phyloP scores from a whole-genome alignment of 92 coral and sea anemone species.

The Galaxea fascicularis region DNA sequence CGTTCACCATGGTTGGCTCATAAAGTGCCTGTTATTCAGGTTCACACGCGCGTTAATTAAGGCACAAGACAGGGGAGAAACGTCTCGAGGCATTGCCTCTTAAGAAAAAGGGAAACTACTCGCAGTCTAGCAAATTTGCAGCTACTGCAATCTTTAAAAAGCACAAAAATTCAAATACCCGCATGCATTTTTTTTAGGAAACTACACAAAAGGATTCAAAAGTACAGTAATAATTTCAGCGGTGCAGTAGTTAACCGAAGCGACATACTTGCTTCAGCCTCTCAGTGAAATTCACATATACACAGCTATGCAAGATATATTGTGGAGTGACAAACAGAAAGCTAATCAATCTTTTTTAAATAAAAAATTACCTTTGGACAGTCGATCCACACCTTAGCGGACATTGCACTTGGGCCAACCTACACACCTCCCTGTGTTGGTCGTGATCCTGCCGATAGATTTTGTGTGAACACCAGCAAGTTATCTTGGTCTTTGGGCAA shows the following conservation, averaged over 20 bases:
- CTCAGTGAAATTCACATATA: conserved; percentile 14
- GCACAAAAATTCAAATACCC: conserved; percentile 2
- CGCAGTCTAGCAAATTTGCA: no score
- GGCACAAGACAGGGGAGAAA: neutral
- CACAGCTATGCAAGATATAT: conserved; percentile 24
- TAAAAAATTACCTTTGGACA: conserved; percentile 18
- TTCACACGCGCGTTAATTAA: neutral
- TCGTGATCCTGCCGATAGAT: neutral
- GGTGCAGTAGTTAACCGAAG: conserved; percentile 6
- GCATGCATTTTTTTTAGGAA: conserved; percentile 15
- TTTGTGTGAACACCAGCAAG: neutral
- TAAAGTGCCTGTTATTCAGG: neutral
- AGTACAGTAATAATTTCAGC: conserved; percentile 15
- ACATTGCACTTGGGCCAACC: conserved; percentile 20
- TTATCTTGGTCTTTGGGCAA: conserved; percentile 8
- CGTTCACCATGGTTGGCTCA: neutral
- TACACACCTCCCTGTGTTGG: conserved; percentile 21
- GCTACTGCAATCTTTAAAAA: neutral
- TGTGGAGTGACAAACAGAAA: conserved; percentile 11
- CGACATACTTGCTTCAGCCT: neutral
- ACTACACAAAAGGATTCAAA: conserved; percentile 29
- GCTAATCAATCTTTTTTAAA: neutral
- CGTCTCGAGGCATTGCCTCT: no score
- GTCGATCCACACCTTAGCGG: conserved; percentile 17
- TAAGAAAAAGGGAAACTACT: neutral